phyloP scores from a whole-genome alignment of 2,113 vertebrate genomes.

The Spermophilus dauricus region DNA sequence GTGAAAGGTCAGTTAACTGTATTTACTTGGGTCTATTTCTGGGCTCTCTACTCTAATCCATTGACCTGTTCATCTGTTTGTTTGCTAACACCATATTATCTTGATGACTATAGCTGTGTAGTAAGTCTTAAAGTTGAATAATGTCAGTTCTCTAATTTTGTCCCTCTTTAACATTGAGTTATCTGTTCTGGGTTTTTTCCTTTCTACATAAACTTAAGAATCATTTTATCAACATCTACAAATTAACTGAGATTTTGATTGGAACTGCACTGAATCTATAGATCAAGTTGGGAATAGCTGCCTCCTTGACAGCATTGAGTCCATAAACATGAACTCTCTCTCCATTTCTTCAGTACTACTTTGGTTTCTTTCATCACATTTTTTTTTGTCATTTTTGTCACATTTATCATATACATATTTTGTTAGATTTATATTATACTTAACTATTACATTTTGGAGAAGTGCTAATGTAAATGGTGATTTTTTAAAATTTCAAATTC shows the following conservation, averaged over 20 bases:
- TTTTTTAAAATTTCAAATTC: not conserved
- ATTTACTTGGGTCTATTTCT: not conserved
- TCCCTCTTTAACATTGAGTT: not conserved
- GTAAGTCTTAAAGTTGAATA: not conserved
- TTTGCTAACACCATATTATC: not conserved
- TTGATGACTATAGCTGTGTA: not conserved
- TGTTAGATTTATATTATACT: not conserved
- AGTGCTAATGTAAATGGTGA: not conserved
- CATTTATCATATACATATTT: not conserved
- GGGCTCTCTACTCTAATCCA: not conserved
- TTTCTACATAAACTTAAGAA: not conserved
- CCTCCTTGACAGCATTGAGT: not conserved
- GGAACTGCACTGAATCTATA: not conserved
- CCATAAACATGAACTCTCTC: not conserved
- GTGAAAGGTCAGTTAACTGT: not conserved
- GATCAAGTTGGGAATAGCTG: not conserved
- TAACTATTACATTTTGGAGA: not conserved
- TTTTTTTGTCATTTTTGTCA: not conserved
- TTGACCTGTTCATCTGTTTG: not conserved
- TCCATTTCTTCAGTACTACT: not conserved
- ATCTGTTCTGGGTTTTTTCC: not conserved
- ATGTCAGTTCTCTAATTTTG: not conserved
- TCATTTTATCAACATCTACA: not conserved
- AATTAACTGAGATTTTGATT: not conserved
- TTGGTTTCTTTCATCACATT: not conserved